Base-by-base conservation (phyloP, 2,888 invertebrate species). In the Incurvaria masculella region DNA sequence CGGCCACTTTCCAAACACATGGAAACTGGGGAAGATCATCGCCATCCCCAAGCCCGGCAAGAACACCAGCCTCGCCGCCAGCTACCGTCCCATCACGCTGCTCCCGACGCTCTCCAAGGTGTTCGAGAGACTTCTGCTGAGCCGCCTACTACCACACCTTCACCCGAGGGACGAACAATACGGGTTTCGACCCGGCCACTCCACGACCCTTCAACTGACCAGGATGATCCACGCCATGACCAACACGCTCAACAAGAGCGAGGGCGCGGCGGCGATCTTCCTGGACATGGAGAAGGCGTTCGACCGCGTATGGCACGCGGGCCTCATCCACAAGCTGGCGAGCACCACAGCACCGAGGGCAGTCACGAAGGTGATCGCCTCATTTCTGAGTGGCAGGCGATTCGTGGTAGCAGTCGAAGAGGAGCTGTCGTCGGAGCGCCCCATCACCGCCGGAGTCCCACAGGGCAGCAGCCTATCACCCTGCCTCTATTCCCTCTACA, bases 281-380 rank as follows among this genome's bases (percentile, higher is more conserved):
- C 53, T 60, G 0, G 59, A 61, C 46, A 55, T 60, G 46, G 59
- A 56, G 45, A 59, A 61, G 46, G 57, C 59, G 4, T 61, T 63
- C 48, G 60, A 62, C 46, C 21, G 55, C 1, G 59, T 63, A 1
- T 60, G 61, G 61, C 60, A 62, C 45, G 44, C 47, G 1, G 59
- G 62, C 3, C 55, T 63, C 2, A 10, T 61, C 0, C 55, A 47
- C 48, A 62, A 61, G 33, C 44, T 61, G 4, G 10, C 21, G 16
- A 20, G 23, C 23, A 23, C 23, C 33, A 21, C 42, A 2, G 19
- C 45, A 6, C 45, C 49, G 10, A 19, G 44, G 1, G 33, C 47
- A 21, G 11, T 49, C 4, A 51, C 56, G 1, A 51, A 54, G 50
- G 48, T 60, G 2, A 48, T 63, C 1, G 20, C 45, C 6, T 51